phyloP scores from a whole-genome alignment of 1,140 invertebrate genomes.

The Aphis gossypii region DNA sequence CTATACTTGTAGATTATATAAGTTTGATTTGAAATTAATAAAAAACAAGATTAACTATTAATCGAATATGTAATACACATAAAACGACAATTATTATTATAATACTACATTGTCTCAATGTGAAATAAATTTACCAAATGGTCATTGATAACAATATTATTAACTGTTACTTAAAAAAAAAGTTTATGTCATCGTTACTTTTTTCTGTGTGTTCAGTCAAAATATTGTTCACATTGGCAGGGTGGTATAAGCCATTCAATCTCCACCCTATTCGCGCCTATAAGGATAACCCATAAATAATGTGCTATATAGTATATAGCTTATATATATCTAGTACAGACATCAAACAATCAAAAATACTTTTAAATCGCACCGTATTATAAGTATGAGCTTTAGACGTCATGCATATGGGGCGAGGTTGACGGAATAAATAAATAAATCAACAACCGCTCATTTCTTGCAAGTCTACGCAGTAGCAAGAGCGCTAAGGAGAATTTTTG shows the following conservation, averaged over 20 bases:
- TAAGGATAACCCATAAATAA: not conserved
- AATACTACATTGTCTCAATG: too few relatives aligned
- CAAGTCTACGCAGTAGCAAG: not conserved
- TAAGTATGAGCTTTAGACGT: not conserved
- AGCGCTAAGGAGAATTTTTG: not conserved
- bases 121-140: too few relatives aligned
- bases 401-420: not conserved
- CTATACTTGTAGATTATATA: too few relatives aligned
- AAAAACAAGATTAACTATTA: too few relatives aligned
- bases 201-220: not conserved
- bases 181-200: too few relatives aligned
- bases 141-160: too few relatives aligned
- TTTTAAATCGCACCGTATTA: not conserved
- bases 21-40: too few relatives aligned
- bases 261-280: not conserved
- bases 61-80: too few relatives aligned
- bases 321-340: not conserved
- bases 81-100: too few relatives aligned
- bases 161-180: too few relatives aligned
- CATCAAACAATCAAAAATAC: not conserved
- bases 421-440: constrained; percentile 5
- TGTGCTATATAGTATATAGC: not conserved
- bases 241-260: not conserved
- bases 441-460: not conserved
- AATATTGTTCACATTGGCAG: not conserved